Base-by-base conservation (phyloP, 2,113 vertebrate species). In the Sander lucioperca region DNA sequence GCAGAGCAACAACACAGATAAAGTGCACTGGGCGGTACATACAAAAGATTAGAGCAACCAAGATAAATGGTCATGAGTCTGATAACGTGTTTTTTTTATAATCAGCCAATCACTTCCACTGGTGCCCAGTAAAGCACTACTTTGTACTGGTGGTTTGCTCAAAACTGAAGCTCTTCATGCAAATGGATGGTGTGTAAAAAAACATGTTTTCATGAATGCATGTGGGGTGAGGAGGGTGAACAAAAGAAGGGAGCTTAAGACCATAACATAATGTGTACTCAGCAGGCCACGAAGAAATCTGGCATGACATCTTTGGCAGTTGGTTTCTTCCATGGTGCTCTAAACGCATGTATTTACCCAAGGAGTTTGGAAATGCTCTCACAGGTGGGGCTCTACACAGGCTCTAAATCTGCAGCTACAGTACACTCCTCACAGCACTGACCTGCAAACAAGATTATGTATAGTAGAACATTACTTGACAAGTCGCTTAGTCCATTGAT, bases 31-130 rank as follows among this genome's bases (percentile, higher is more conserved):
- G 67, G 67, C n/a, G 30, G 67, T 69, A 30, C 67, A n/a, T 54
- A 61, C 19, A 36, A 70, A 62, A 81, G 86, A 89, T 88, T 71
- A 77, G 43, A 84, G 25, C 15, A 6, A 6, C 69, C 45, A 61
- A 58, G 56, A 86, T 84, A 82, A 80, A 78, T 39, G 0, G 59
- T 50, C 1, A 10, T 53, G 48, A 57, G 39, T 67, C 62, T 19
- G 78, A 80, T 72, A 79, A 50, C 5, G 1, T 14, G 11, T 10
- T 7, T 74, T 62, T 39, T 51, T 47, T 14, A 72, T 57, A 54
- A 65, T 67, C 48, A 78, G 65, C 47, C 27, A 54, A 23, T 73
- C 18, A 13, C 30, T 9, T 63, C 4, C 54, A 51, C 23, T 21
- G 18, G 13, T 53, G 65, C 47, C 50, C 9, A 43, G 50, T 45